phyloP scores from a whole-genome alignment of 92 coral and sea anemone genomes.

The Ricordea florida region DNA sequence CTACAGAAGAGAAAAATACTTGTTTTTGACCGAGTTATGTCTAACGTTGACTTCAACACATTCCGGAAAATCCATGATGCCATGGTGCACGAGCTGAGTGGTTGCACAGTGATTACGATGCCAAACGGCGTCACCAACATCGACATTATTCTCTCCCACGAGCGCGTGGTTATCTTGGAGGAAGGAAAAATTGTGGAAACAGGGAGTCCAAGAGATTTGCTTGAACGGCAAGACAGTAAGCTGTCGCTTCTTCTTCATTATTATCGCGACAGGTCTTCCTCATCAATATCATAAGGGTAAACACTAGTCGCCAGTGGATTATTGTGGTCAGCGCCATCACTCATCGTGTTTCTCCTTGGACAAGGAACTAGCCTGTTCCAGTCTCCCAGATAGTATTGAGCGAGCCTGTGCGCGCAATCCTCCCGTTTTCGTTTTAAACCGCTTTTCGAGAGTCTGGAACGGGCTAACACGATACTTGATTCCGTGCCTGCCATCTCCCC shows the following conservation, averaged over 20 bases:
- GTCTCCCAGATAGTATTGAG: no score
- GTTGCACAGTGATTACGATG: conserved; percentile 41
- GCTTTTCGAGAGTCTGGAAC: no score
- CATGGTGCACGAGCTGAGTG: conserved; percentile 8
- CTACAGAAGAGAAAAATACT: conserved; percentile 34
- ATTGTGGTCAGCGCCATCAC: no score
- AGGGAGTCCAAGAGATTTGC: conserved; percentile 36
- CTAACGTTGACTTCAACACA: conserved; percentile 24
- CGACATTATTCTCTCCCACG: conserved; percentile 37
- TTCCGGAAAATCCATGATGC: conserved; percentile 30
- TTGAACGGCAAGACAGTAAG: conserved; percentile 17
- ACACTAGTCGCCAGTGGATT: no score
- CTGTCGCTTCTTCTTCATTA: conserved; percentile 27
- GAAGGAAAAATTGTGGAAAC: conserved; percentile 32
- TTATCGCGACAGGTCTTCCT: no score
- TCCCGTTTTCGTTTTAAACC: no score
- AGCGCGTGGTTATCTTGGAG: conserved; percentile 54
- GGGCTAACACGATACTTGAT: no score
- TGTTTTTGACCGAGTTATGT: conserved; percentile 38
- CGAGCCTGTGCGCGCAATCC: no score
- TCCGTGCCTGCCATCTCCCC: no score
- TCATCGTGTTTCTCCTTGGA: no score
- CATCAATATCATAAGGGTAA: no score
- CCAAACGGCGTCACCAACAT: conserved; percentile 15
- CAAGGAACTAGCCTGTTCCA: no score